Percentiles rank a stretch among this genome's conserved stretches.
Evolutionary conservation across 2,113 vertebrate genomes (phyloP).

Genomic region (Drymodes brunneopygia): DNA sequence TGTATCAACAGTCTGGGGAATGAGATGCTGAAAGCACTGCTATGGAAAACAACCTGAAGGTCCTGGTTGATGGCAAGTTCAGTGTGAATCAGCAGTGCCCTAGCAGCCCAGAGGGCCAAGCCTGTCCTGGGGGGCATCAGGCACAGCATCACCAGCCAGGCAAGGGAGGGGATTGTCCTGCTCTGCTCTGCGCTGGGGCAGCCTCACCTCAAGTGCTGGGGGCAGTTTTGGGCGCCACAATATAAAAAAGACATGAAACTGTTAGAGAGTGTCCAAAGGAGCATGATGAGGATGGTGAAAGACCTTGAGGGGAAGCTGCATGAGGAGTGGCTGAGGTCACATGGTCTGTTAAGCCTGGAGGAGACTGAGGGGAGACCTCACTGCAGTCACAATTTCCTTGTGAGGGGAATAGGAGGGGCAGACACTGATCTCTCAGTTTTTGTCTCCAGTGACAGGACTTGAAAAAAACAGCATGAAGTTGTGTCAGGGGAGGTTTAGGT

Average conservation of each 20-base stretch:
- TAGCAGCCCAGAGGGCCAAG: neutral
- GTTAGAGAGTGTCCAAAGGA: rapidly evolving
- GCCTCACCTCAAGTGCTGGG: rapidly evolving
- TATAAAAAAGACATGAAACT: too few relatives aligned
- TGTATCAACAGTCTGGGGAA: neutral
- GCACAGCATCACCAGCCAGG: rapidly evolving
- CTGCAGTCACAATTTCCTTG: neutral
- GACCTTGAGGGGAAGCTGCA: rapidly evolving
- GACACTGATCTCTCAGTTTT: too few relatives aligned
- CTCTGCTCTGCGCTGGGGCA: rapidly evolving
- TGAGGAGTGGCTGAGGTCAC: neutral
- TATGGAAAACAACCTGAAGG: rapidly evolving
- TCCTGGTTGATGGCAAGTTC: rapidly evolving
- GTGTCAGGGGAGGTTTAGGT: neutral
- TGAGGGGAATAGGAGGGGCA: neutral
- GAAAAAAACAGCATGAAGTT: neutral
- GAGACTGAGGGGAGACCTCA: neutral
- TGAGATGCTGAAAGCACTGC: neutral
- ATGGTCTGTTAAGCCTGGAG: neutral
- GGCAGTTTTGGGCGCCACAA: rapidly evolving
- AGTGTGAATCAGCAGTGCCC: neutral
- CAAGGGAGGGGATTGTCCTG: neutral
- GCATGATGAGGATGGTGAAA: rapidly evolving
- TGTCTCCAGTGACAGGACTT: too few relatives aligned
- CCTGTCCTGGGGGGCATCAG: rapidly evolving